Conservation (phyloP, 2,113 vertebrate species). For the Crotalus horridus region DNA sequence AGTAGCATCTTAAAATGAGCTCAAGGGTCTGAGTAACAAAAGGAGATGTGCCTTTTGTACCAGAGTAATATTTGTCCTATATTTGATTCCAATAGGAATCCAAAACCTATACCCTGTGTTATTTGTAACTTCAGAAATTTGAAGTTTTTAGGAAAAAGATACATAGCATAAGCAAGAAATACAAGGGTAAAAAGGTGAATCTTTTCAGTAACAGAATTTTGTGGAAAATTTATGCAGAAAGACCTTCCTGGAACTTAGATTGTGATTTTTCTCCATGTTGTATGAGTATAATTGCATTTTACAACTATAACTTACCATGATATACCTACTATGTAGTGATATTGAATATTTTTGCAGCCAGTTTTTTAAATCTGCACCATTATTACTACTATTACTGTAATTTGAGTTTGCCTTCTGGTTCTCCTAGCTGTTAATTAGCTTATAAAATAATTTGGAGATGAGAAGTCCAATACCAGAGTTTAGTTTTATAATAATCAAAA, state of each 20-base stretch:
- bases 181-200: neutral
- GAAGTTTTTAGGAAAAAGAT: neutral
- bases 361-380: neutral
- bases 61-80: neutral
- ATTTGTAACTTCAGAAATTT: neutral
- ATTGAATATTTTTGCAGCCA: neutral
- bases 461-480: constrained; percentile 1
- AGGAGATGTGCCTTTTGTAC: neutral
- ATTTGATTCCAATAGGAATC: neutral
- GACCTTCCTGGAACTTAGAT: neutral
- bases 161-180: neutral
- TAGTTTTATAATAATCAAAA: neutral
- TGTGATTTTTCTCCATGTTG: neutral
- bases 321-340: neutral
- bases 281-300: neutral
- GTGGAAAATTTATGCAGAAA: neutral
- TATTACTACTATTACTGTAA: neutral
- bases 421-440: constrained; percentile 28
- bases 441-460: constrained; percentile 6
- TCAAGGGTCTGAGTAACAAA: neutral
- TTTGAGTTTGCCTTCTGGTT: constrained; percentile 25
- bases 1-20: neutral
- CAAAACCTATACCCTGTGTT: neutral
- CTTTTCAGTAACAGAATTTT: neutral
- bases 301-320: neutral